Evolutionary conservation across 35 echinoderm and acorn worm genomes (phyloP), one percentile per base, ranked within the genome.

Genomic region (Anneissia japonica): DNA sequence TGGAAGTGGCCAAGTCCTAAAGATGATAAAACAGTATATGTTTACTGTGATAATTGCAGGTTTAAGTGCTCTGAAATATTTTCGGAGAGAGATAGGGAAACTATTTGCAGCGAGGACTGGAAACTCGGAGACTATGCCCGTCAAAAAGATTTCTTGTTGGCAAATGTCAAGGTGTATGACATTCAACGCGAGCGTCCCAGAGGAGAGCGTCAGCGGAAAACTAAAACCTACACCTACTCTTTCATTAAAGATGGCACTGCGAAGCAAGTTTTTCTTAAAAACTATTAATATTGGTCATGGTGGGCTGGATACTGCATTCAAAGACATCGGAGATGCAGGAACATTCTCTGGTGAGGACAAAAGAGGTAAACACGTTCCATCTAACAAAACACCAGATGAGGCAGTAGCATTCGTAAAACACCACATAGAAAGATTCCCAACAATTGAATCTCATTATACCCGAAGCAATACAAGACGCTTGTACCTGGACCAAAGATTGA

Each of bases 381-480:
- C 26, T 32, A 79, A 79, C 77, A 79, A 79, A 79, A 79, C 77
- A 79, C 6, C 30, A 79, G 77, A 79, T 35, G 77, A 79, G 77
- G 77, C 77, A 31, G 77, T 36, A 79, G 35, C 32, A 34, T 35
- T 79, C 37, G 77, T 79, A 35, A 79, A 2, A 37, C 32, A 36
- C 31, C 77, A 79, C 77, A 79, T 79, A 79, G 77, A 79, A 32
- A 79, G 77, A 31, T 34, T 79, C 33, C 77, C 77, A 32, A 79
- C 21, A 79, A 79, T 79, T 79, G 77, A 79, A 79, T 79, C 77
- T 32, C 77, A 79, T 36, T 79, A 79, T 36, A 79, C 77, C 37
- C 77, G 77, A 31, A 31, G 77, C 37, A 79, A 79, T 36, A 79
- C 72, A 74, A n/a, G n/a, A 31, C 72, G 72, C 32, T 31, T 74